Base-by-base conservation (phyloP, 2,888 invertebrate genomes). In the Sinhomidia bicolor region DNA sequence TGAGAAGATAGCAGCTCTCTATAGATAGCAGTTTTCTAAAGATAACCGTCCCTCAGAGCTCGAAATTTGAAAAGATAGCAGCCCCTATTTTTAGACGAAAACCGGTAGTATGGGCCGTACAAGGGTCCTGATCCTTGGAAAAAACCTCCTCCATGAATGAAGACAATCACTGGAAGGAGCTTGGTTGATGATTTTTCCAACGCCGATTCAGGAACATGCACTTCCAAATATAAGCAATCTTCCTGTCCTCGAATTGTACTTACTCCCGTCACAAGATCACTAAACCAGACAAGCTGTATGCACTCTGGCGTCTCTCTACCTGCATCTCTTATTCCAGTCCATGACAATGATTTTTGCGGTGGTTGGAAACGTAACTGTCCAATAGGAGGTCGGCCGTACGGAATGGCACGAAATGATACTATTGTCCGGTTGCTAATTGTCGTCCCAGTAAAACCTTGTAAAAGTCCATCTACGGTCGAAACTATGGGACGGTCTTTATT, bases 211-310 rank as follows among this genome's bases (percentile, higher is more conserved):
- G 68, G 68, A 6, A 36, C 32, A 36, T 68, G 68, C 14, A 68
- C 68, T 32, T 68, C 68, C n/a, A 68, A 36, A 14, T 32, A 29
- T 32, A 68, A 36, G 12, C 68, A 68, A 36, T 68, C 68, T 17
- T 68, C 68, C 14, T 68, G 68, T n/a, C 68, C 68, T 68, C 17
- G 9, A 32, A 68, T 68, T 4, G 7, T 10, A 20, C n/a, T 10
- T 17, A 32, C 17, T 36, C 3, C 3, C 7, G 68, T 68, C 36
- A 68, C 32, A n/a, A 68, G 32, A 17, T 68, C 68, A n/a, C n/a
- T n/a, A n/a, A n/a, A n/a, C n/a, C n/a, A n/a, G n/a, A n/a, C n/a
- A 20, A 68, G n/a, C 14, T 68, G 68, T 32, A 68, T 68, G 12
- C 68, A 68, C 14, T 6, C 5, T 36, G 68, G 32, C 2, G 14